Evolutionary conservation across 2,888 invertebrate genomes (phyloP).

Genomic region (Sesia bembeciformis): DNA sequence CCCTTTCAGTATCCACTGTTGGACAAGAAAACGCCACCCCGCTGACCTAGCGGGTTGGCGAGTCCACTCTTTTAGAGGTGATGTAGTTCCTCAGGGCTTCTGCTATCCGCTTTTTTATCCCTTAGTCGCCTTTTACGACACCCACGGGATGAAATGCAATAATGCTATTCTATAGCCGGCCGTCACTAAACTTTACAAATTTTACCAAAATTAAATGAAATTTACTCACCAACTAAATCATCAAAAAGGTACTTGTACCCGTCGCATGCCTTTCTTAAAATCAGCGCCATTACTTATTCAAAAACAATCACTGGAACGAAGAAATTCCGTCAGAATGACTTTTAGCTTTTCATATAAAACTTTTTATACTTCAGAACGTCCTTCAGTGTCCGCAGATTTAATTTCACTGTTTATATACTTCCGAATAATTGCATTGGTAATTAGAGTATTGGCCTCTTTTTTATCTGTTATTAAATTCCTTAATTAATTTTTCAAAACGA

Average conservation of each 20-base stretch:
- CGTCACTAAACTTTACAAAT: too few relatives aligned
- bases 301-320: background rate
- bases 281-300: constrained; percentile 35
- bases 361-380: background rate
- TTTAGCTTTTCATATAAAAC: background rate
- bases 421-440: background rate
- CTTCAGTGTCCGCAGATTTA: background rate
- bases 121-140: too few relatives aligned
- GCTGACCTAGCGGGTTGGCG: too few relatives aligned
- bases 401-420: background rate
- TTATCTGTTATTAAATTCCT: background rate
- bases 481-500: background rate
- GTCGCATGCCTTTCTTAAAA: constrained; percentile 35
- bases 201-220: background rate
- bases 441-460: background rate
- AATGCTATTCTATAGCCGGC: too few relatives aligned
- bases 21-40: too few relatives aligned
- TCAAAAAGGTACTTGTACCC: constrained; percentile 43
- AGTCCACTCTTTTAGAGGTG: too few relatives aligned
- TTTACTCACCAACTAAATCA: constrained; percentile 18
- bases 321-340: background rate
- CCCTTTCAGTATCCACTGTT: too few relatives aligned
- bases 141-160: too few relatives aligned
- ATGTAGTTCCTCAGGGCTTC: too few relatives aligned
- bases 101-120: too few relatives aligned